Percentiles rank a stretch among this genome's conserved stretches.
Conservation (phyloP, 2,888 invertebrate species). For the Arctia plantaginis region DNA sequence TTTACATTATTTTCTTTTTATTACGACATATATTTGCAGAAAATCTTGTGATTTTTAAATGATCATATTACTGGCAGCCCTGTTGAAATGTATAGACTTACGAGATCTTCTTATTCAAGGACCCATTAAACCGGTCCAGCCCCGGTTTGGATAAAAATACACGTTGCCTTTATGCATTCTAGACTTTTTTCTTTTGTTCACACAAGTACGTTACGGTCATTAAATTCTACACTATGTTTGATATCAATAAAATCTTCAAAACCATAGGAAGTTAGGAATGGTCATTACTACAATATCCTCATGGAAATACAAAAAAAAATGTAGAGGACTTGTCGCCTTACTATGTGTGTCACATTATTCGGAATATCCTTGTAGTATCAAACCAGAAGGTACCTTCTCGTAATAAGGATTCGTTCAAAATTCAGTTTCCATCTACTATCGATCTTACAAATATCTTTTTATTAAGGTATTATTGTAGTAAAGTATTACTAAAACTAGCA, state of each 20-base stretch:
- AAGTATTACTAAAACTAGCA: too few species aligned
- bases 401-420: too few species aligned
- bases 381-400: too few species aligned
- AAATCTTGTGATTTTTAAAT: background rate
- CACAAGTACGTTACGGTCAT: slow-evolving; percentile 24
- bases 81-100: slow-evolving; percentile 4
- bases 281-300: too few species aligned
- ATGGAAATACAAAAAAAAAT: too few species aligned
- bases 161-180: slow-evolving; percentile 6
- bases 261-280: background rate
- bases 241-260: background rate
- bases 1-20: too few species aligned
- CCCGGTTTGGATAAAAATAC: slow-evolving; percentile 44
- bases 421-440: too few species aligned
- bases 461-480: too few species aligned
- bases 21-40: background rate
- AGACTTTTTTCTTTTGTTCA: slow-evolving; percentile 23
- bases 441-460: too few species aligned
- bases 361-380: too few species aligned
- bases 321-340: too few species aligned
- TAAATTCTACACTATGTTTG: slow-evolving; percentile 6
- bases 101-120: slow-evolving; percentile 33
- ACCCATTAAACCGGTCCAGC: slow-evolving; percentile 39
- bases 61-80: background rate
- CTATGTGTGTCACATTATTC: too few species aligned